These are phyloP conservation scores for Ammodytes dubius DNA, from an alignment of 2,113 vertebrate species.

Conservation along the genomic window DNA sequence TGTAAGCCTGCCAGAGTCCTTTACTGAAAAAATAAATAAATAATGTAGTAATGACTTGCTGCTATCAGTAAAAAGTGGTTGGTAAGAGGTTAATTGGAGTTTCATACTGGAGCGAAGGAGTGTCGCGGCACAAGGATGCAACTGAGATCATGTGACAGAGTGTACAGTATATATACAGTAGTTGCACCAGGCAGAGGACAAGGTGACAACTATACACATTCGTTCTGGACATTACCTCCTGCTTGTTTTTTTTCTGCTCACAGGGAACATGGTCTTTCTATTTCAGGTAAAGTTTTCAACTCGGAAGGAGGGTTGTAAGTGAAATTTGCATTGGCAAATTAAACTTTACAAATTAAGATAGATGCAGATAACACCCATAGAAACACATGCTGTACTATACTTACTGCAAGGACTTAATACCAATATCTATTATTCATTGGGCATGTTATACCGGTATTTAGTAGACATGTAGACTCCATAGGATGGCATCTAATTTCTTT, in stretches of 20 bases:
- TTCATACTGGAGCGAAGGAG: conserved; percentile 6
- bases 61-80: not conserved
- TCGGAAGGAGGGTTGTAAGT: not conserved
- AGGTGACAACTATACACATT: conserved; percentile 26
- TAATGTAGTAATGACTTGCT: not conserved
- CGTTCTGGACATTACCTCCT: conserved; percentile 9
- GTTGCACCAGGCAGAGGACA: conserved; percentile 49
- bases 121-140: conserved; percentile 32
- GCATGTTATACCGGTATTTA: not conserved
- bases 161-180: conserved; percentile 35
- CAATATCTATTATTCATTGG: conserved; percentile 35
- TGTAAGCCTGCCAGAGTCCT: conserved; percentile 2
- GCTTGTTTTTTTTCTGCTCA: conserved; percentile 4
- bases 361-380: not conserved
- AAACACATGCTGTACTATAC: not conserved
- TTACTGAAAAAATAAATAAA: conserved; percentile 29
- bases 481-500: not conserved
- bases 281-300: conserved; percentile 14
- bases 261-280: not conserved
- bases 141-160: conserved; percentile 49
- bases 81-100: conserved; percentile 6
- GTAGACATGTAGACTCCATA: not conserved
- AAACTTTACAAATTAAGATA: not conserved
- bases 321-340: not conserved
- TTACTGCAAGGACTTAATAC: conserved; percentile 9